phyloP scores from a whole-genome alignment of 2,888 invertebrate species.

The Coecobrya sp. region DNA sequence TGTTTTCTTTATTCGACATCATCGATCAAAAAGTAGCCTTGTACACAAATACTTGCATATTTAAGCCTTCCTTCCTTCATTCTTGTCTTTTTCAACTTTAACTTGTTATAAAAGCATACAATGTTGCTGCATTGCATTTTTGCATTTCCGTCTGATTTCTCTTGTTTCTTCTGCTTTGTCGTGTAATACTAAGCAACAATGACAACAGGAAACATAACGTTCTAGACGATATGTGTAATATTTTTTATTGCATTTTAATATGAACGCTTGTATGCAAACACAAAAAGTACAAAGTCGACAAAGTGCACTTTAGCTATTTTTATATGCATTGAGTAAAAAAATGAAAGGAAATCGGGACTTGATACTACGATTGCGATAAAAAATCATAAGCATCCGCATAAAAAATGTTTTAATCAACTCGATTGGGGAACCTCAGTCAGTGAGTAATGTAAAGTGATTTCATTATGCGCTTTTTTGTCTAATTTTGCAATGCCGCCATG shows the following conservation, averaged over 20 bases:
- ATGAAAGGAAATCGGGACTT: background rate
- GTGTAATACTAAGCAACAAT: constrained; percentile 30
- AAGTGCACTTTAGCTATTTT: background rate
- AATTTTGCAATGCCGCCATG: background rate
- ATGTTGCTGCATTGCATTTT: background rate
- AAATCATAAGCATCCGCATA: background rate
- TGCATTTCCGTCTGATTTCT: constrained; percentile 38
- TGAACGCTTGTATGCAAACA: too few species aligned
- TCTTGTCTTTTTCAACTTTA: too few species aligned
- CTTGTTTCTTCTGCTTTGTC: constrained; percentile 11
- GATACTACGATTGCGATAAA: background rate
- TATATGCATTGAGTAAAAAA: background rate
- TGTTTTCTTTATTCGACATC: constrained; percentile 36
- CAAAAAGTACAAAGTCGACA: too few species aligned
- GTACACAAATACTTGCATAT: background rate
- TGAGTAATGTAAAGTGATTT: background rate
- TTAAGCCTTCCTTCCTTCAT: background rate
- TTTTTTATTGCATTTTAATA: background rate
- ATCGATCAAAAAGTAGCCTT: background rate
- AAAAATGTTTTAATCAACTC: constrained; percentile 11
- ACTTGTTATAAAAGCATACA: background rate
- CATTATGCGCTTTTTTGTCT: background rate
- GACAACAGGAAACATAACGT: constrained; percentile 34
- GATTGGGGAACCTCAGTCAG: background rate
- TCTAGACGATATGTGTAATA: background rate